Base-by-base conservation (phyloP, 1,140 invertebrate species). In the Mesaphorura yosii region DNA sequence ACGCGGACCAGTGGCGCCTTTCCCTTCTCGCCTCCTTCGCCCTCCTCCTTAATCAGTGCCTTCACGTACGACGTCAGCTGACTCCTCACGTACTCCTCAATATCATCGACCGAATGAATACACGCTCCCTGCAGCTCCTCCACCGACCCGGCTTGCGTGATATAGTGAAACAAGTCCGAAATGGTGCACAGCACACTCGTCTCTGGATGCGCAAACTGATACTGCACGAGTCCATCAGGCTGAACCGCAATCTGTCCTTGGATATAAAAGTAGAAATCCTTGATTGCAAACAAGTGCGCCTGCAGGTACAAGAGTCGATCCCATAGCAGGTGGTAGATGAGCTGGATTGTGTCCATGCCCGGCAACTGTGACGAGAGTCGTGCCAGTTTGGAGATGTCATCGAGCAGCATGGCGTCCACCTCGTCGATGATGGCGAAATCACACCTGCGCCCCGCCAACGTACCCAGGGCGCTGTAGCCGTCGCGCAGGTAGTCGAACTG, bases 351-450 rank as follows among this genome's bases (percentile, higher is more conserved):
- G 14, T 57, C 55, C 50, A 53, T 53, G 19, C 50, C 55, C 2
- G 55, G 55, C 3, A 57, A 10, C 22, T 26, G 40, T 1, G 42
- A 47, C 1, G 38, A 15, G 4, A 58, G 25, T 19, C 50, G 2
- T 28, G 56, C 38, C 3, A 37, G 27, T 23, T 53, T 47, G 4
- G 39, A 44, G 25, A 26, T 50, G 38, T 58, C 47, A 31, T 58
- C 56, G 38, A 58, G 39, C 15, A 58, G 39, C 51, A 58, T 53
- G n/a, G n/a, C 27, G 48, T 58, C 56, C 7, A 58, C 56, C 34
- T 58, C 56, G 27, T 58, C 56, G 1, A 58, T 29, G 2, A 58
- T 53, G 0, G 47, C 38, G 1, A 29, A 48, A 37, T 12, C 12
- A n/a, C n/a, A n/a, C 7, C 12, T 38, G 14, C 56, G 15, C 20